phyloP scores from a whole-genome alignment of 2,113 vertebrate genomes.

The Phyllostomus discolor region DNA sequence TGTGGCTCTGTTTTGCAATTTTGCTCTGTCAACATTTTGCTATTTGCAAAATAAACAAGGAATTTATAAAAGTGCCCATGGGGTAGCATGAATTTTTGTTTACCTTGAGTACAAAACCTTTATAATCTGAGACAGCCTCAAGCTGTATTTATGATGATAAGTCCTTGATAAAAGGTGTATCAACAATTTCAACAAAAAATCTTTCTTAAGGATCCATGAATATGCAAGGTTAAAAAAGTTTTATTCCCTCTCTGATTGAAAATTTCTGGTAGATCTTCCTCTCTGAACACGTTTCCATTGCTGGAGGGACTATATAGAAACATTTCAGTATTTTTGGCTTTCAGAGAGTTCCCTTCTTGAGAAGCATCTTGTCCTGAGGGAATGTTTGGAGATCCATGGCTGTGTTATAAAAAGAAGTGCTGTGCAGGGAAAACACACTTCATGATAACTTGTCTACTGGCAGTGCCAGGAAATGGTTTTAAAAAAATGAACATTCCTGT shows the following conservation, averaged over 20 bases:
- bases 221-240: slow-evolving; percentile 32
- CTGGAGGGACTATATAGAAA: neutral
- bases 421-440: neutral
- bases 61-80: slow-evolving; percentile 69
- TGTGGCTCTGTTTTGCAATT: slow-evolving; percentile 21
- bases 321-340: neutral
- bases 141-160: slow-evolving; percentile 66
- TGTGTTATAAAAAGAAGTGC: neutral
- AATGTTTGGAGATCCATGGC: slow-evolving; percentile 28
- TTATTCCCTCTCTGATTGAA: slow-evolving; percentile 5
- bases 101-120: slow-evolving; percentile 60
- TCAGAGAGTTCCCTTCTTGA: slow-evolving; percentile 19
- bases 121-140: slow-evolving; percentile 45
- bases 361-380: slow-evolving; percentile 36
- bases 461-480: slow-evolving; percentile 31
- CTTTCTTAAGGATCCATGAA: slow-evolving; percentile 65
- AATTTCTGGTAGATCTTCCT: neutral
- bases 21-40: slow-evolving; percentile 55
- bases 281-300: neutral
- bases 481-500: neutral
- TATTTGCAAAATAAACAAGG: slow-evolving; percentile 64
- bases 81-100: slow-evolving; percentile 54
- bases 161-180: slow-evolving; percentile 51
- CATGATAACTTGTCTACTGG: neutral
- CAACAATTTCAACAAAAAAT: slow-evolving; percentile 48